phyloP scores from a whole-genome alignment of 2,113 vertebrate genomes.

The Chloroceryle aenea region DNA sequence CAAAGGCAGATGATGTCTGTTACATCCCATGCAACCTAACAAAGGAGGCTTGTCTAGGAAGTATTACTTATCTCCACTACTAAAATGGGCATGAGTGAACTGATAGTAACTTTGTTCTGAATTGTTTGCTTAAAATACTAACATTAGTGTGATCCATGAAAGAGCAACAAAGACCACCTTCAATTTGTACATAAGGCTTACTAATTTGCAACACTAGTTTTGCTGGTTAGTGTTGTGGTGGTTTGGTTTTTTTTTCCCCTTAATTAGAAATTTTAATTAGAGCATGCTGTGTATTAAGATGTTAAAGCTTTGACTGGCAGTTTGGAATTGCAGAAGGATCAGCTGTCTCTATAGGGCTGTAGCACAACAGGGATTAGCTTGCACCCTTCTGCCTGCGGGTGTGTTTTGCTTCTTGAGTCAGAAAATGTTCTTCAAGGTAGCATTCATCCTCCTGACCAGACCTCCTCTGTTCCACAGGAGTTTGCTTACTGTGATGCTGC shows the following conservation, averaged over 20 bases:
- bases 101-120: neutral
- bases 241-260: neutral
- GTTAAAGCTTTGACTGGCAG: constrained; percentile 70
- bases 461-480: neutral
- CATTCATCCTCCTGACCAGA: neutral
- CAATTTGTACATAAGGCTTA: constrained; percentile 27
- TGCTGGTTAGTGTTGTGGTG: constrained; percentile 15
- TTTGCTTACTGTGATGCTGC: neutral
- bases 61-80: neutral
- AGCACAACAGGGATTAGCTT: constrained; percentile 58
- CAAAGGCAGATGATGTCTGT: neutral
- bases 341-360: constrained; percentile 57
- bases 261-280: constrained; percentile 77
- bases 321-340: constrained; percentile 43
- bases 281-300: constrained; percentile 69
- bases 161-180: constrained; percentile 28
- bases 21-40: neutral
- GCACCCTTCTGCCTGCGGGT: constrained; percentile 56
- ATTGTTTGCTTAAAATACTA: constrained; percentile 14
- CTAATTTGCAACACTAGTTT: constrained; percentile 62
- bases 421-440: neutral
- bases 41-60: neutral
- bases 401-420: neutral
- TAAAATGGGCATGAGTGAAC: neutral
- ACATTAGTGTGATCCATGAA: neutral